Conservation (phyloP, 1,140 invertebrate species). For the Camponotus floridanus region DNA sequence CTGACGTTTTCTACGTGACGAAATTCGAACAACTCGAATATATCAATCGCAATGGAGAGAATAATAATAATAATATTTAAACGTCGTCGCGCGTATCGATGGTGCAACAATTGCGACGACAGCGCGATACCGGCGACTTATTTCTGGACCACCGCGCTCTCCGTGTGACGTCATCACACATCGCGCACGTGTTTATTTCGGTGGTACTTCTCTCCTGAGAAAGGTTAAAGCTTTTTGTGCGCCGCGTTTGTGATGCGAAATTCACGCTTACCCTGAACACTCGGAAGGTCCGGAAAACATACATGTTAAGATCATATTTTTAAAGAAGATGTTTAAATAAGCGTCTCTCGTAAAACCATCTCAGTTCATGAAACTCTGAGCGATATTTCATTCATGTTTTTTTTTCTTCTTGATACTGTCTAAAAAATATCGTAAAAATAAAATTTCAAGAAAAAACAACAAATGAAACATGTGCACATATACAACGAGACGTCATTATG, state of each 20-base stretch:
- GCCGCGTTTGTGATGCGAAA: not conserved
- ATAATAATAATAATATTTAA: conserved; percentile 45
- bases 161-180: conserved; percentile 76
- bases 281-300: not conserved
- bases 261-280: not conserved
- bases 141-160: conserved; percentile 71
- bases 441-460: not conserved
- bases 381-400: not conserved
- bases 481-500: not conserved
- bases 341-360: not conserved
- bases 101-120: conserved; percentile 72
- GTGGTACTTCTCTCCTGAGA: conserved; percentile 75
- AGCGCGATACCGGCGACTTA: conserved; percentile 71
- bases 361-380: not conserved
- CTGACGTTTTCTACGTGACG: not conserved
- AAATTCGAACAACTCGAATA: conserved; percentile 46
- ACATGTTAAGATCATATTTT: not conserved
- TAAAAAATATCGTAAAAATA: not conserved
- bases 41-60: conserved; percentile 17
- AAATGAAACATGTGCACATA: not conserved
- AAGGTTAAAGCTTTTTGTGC: conserved; percentile 69
- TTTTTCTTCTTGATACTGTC: not conserved
- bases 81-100: conserved; percentile 1
- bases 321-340: not conserved
- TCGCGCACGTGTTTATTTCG: conserved; percentile 80